Evolutionary conservation across 2,113 vertebrate genomes (phyloP).

Genomic region (Syngnathoides biaculeatus): DNA sequence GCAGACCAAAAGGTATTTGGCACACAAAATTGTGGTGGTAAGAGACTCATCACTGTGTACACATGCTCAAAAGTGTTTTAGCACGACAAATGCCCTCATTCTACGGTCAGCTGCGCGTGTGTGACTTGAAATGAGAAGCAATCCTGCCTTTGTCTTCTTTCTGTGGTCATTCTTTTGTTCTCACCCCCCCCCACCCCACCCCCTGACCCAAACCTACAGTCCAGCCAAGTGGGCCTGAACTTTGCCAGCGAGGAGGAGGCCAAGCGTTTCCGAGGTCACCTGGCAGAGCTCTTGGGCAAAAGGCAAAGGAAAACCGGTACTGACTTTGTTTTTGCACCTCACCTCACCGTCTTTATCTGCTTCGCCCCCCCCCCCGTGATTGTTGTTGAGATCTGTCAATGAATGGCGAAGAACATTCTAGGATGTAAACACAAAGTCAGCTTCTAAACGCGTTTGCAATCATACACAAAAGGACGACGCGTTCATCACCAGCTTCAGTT

Average conservation of each 20-base stretch:
- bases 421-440: neutral
- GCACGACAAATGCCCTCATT: neutral
- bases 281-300: slow-evolving; percentile 77
- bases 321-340: neutral
- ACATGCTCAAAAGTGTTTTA: neutral
- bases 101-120: neutral
- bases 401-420: neutral
- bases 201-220: slow-evolving; percentile 60
- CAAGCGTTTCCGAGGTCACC: slow-evolving; percentile 78
- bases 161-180: neutral
- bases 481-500: neutral
- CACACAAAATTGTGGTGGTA: slow-evolving; percentile 2
- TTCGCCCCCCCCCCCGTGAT: too few species aligned
- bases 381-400: too few species aligned
- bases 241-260: slow-evolving; percentile 94
- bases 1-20: slow-evolving; percentile 28
- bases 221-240: slow-evolving; percentile 93
- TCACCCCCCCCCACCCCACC: too few species aligned
- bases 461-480: neutral
- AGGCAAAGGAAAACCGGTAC: slow-evolving; percentile 88
- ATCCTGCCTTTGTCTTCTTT: neutral
- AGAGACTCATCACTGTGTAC: neutral
- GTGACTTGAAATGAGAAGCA: neutral
- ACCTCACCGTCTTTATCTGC: neutral
- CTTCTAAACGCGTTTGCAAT: neutral